phyloP scores from a whole-genome alignment of 2,797 vertebrate genomes.

The Gobio occitaniae region DNA sequence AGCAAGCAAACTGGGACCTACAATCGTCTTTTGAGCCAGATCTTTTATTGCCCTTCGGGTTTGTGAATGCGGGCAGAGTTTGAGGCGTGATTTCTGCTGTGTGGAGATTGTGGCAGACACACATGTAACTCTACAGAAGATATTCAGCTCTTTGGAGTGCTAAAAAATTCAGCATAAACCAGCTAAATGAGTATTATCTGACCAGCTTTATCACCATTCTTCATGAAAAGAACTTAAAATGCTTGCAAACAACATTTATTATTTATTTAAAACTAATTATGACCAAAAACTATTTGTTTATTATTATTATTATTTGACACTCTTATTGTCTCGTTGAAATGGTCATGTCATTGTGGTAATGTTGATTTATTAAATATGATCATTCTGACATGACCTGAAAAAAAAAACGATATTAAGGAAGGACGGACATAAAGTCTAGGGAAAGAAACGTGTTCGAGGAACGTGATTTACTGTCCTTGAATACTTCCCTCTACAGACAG shows the following conservation, averaged over 20 bases:
- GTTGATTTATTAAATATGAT: background rate
- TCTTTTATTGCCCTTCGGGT: background rate
- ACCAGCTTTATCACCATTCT: background rate
- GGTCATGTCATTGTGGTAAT: background rate
- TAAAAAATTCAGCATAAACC: background rate
- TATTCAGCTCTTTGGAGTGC: background rate
- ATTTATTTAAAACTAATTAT: background rate
- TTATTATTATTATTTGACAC: background rate
- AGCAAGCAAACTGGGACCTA: conserved; percentile 24
- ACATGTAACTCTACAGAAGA: background rate
- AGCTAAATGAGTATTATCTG: background rate
- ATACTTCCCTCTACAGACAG: background rate
- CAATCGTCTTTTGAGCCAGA: background rate
- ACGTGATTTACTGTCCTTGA: background rate
- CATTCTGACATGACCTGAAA: background rate
- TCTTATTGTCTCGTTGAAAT: background rate
- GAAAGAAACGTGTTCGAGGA: background rate
- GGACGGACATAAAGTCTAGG: background rate
- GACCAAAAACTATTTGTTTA: background rate
- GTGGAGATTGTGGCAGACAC: background rate
- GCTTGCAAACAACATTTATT: background rate
- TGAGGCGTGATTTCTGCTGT: background rate
- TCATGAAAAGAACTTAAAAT: background rate
- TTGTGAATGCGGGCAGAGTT: background rate
- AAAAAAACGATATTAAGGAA: background rate